Conservation (phyloP, 1,140 invertebrate species). For the Sycophila sp. region DNA sequence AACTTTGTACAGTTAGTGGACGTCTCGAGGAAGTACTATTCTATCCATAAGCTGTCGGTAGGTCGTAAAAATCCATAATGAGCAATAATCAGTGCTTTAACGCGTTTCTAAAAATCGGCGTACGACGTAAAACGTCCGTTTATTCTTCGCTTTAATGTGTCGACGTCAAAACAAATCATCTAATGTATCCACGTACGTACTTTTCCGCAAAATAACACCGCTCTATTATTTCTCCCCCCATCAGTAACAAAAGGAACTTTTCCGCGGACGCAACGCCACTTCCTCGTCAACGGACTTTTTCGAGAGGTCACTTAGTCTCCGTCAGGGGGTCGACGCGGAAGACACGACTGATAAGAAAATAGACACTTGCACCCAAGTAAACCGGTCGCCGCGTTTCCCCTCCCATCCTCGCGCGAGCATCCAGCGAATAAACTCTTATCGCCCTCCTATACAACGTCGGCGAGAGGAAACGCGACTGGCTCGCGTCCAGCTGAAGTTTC, state of each 20-base stretch:
- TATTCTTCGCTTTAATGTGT: too few species aligned
- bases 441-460: not conserved
- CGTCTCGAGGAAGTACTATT: conserved; percentile 4
- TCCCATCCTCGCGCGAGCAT: not conserved
- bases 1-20: conserved; percentile 9
- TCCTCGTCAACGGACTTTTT: not conserved
- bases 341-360: conserved; percentile 27
- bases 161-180: too few species aligned
- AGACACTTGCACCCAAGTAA: conserved; percentile 2
- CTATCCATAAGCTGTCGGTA: too few species aligned
- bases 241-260: not conserved
- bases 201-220: too few species aligned
- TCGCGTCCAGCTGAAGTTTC: not conserved
- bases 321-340: not conserved
- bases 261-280: too few species aligned
- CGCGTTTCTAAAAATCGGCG: not conserved
- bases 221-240: too few species aligned
- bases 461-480: not conserved
- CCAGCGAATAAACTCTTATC: conserved; percentile 9
- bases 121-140: too few species aligned
- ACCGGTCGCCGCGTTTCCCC: not conserved
- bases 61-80: too few species aligned
- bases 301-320: not conserved
- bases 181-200: too few species aligned
- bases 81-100: too few species aligned